phyloP scores from a whole-genome alignment of 2,888 invertebrate genomes.

The Temnothorax unifasciatus region DNA sequence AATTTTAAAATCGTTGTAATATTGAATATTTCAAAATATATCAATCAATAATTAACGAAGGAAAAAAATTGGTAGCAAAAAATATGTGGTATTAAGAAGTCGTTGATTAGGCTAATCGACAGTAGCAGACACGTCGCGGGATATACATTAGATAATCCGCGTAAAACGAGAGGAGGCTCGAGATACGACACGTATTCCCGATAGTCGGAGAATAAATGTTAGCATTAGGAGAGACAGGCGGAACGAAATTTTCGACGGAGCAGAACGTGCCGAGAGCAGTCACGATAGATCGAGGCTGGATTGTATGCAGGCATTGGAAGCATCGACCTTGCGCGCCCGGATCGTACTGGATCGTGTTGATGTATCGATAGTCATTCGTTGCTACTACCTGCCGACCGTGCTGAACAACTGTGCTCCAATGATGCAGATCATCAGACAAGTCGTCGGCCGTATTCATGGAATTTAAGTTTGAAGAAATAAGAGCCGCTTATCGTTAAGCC shows the following conservation, averaged over 20 bases:
- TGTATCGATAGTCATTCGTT: constrained; percentile 44
- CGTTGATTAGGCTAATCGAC: not conserved
- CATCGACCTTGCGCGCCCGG: constrained; percentile 34
- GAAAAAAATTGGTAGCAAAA: not conserved
- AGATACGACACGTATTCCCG: constrained; percentile 32
- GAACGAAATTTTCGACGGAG: constrained; percentile 75
- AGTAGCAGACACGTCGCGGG: not conserved
- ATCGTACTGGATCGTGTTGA: constrained; percentile 47
- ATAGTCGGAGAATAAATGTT: constrained; percentile 69
- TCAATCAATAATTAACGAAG: not conserved
- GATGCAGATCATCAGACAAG: constrained; percentile 38
- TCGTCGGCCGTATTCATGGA: constrained; percentile 46
- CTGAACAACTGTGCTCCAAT: constrained; percentile 40
- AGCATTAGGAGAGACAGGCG: constrained; percentile 75
- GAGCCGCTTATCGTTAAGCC: constrained; percentile 4
- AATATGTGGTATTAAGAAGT: not conserved
- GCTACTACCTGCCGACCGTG: constrained; percentile 52
- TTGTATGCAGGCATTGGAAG: constrained; percentile 50
- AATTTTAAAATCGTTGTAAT: not conserved
- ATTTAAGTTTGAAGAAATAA: constrained; percentile 46
- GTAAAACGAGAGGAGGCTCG: constrained; percentile 18
- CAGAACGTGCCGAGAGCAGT: constrained; percentile 60
- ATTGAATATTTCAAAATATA: not conserved
- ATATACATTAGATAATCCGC: constrained; percentile 32
- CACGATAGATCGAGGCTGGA: constrained; percentile 49